A percentile compares a stretch with the other conserved stretches of the same genome.
These are phyloP conservation scores for Heterotis niloticus DNA, from an alignment of 2,113 vertebrate genomes.

Conservation along the genomic window DNA sequence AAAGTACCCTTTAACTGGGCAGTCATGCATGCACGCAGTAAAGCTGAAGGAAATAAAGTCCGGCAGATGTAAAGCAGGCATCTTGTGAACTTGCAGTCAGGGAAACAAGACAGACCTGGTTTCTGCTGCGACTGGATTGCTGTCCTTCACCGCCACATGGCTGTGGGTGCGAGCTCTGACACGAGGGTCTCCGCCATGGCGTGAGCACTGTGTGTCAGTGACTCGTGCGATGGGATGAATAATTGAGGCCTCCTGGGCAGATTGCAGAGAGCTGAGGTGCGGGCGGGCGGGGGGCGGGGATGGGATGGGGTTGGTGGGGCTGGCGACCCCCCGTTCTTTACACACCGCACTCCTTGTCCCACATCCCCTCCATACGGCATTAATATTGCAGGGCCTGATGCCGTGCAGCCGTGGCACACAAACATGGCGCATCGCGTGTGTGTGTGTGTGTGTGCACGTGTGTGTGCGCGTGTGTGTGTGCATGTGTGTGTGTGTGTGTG, in stretches of 20 bases:
- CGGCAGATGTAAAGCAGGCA: neutral
- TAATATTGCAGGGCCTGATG: conserved; percentile 63
- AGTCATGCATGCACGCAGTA: conserved; percentile 28
- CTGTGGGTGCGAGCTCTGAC: neutral
- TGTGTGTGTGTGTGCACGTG: neutral
- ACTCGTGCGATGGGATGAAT: conserved; percentile 55
- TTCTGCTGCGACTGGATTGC: no score
- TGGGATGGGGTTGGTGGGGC: conserved; percentile 56
- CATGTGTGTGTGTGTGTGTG: neutral
- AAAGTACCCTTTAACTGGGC: conserved; percentile 38
- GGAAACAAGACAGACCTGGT: no score
- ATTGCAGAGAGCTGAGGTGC: conserved; percentile 43
- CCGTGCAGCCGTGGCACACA: conserved; percentile 44
- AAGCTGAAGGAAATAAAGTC: neutral
- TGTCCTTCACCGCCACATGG: neutral
- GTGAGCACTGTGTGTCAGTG: no score
- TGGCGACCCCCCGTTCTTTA: conserved; percentile 41
- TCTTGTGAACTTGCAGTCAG: neutral
- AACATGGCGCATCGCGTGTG: neutral
- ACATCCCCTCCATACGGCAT: conserved; percentile 66
- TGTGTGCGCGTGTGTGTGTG: neutral
- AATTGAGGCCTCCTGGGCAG: conserved; percentile 55
- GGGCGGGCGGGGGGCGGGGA: conserved; percentile 56
- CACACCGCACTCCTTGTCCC: conserved; percentile 56
- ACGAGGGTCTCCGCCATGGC: neutral